Conservation (phyloP, 2,113 vertebrate species). For the Sinocyclocheilus maitianheensis region DNA sequence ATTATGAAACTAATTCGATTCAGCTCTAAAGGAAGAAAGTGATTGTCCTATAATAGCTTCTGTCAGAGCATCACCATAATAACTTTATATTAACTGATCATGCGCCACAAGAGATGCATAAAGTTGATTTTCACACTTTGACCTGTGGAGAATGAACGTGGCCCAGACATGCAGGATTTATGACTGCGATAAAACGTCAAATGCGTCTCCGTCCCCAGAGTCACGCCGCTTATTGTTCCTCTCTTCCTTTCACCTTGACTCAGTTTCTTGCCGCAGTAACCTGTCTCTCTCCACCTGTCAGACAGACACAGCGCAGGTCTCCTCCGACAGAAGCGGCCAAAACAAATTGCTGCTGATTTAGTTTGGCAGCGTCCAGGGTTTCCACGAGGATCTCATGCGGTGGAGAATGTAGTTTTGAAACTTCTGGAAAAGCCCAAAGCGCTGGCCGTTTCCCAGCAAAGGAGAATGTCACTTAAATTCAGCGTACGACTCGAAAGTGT, state of each 20-base stretch:
- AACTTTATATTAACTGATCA: constrained; percentile 43
- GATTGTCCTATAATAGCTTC: constrained; percentile 1
- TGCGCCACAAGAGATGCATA: constrained; percentile 26
- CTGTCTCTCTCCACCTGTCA: constrained; percentile 47
- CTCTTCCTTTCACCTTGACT: constrained; percentile 43
- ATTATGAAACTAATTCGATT: background rate
- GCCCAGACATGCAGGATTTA: constrained; percentile 51
- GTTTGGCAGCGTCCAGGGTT: constrained; percentile 62
- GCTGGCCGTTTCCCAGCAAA: constrained; percentile 46
- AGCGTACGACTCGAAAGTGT: constrained; percentile 45
- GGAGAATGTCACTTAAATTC: constrained; percentile 59
- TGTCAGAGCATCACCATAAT: constrained; percentile 27
- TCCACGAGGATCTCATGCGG: constrained; percentile 58
- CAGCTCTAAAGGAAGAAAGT: background rate
- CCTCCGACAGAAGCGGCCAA: constrained; percentile 56
- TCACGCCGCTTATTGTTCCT: constrained; percentile 50
- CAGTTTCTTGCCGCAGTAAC: constrained; percentile 48
- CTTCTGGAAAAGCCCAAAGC: constrained; percentile 57
- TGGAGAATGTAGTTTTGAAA: constrained; percentile 61
- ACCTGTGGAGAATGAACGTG: constrained; percentile 36
- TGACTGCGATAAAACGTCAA: constrained; percentile 61
- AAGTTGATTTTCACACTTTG: constrained; percentile 11
- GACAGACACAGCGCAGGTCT: constrained; percentile 42
- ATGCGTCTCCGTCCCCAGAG: constrained; percentile 60
- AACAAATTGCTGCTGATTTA: constrained; percentile 66